A percentile compares a stretch with the other conserved stretches of the same genome.
Conservation (phyloP, 2,113 vertebrate genomes). For the Dromiciops gliroides region DNA sequence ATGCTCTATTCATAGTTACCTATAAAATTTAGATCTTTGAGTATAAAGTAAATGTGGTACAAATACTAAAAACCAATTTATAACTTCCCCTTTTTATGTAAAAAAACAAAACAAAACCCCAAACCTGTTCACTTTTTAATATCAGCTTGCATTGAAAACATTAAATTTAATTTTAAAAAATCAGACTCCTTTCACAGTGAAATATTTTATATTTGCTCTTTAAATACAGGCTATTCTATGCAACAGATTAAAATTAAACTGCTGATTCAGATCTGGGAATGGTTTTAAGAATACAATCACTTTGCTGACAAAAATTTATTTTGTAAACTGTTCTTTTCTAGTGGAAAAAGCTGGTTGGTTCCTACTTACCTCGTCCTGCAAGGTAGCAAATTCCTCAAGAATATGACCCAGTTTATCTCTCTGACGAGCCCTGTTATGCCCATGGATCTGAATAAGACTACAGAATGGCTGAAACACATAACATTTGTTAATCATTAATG, state of each 20-base stretch:
- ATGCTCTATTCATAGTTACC: constrained; percentile 10
- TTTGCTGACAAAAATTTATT: background rate
- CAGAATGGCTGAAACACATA: constrained; percentile 92
- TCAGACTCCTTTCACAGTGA: background rate
- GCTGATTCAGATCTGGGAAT: constrained; percentile 4
- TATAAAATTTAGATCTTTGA: constrained; percentile 36
- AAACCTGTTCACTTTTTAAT: background rate
- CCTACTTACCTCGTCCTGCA: constrained; percentile 95
- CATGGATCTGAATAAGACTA: constrained; percentile 98
- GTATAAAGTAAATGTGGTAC: constrained; percentile 11
- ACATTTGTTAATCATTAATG: constrained; percentile 20
- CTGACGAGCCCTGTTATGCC: constrained; percentile 97
- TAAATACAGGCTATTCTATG: background rate
- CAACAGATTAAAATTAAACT: background rate
- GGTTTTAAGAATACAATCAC: constrained; percentile 37
- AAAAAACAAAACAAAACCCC: too few species aligned
- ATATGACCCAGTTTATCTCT: constrained; percentile 99
- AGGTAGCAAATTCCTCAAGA: constrained; percentile 97
- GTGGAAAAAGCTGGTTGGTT: background rate
- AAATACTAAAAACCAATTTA: constrained; percentile 22
- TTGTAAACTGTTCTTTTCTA: constrained; percentile 14
- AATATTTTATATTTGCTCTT: background rate
- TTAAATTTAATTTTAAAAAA: background rate
- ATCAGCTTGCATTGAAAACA: background rate
- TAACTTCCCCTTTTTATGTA: constrained; percentile 13